A percentile compares a stretch with the other conserved stretches of the same genome.
Conservation (phyloP, 2,797 vertebrate species). For the Hydrolagus colliei region DNA sequence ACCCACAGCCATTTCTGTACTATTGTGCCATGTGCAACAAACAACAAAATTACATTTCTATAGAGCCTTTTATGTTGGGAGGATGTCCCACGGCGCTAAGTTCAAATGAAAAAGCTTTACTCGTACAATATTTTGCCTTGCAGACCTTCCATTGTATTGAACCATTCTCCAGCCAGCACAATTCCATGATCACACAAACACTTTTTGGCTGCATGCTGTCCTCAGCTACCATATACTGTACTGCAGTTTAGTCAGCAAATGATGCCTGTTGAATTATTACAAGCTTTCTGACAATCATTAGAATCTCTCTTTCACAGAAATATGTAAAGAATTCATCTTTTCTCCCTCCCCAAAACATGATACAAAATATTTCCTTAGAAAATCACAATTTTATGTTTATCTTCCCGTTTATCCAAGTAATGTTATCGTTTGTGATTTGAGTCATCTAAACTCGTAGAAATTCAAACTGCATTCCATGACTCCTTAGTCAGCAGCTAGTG, state of each 20-base stretch:
- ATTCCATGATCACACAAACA: not conserved
- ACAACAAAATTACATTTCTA: too few relatives aligned
- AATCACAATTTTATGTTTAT: not conserved
- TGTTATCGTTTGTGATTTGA: not conserved
- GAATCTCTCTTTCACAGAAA: not conserved
- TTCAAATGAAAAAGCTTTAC: too few relatives aligned
- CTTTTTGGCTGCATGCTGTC: too few relatives aligned
- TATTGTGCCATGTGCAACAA: too few relatives aligned
- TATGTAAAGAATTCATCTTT: not conserved
- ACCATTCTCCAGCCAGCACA: too few relatives aligned
- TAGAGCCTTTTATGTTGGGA: too few relatives aligned
- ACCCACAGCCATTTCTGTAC: too few relatives aligned
- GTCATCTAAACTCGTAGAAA: not conserved
- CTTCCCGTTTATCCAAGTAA: not conserved
- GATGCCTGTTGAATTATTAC: not conserved
- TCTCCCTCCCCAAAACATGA: not conserved
- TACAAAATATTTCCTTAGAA: not conserved
- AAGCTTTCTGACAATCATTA: not conserved
- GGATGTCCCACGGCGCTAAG: too few relatives aligned
- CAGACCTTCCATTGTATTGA: not conserved
- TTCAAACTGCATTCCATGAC: not conserved
- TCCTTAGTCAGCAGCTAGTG: not conserved
- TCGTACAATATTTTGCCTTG: not conserved
- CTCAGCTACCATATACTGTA: not conserved
- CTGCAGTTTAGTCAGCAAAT: not conserved